Percentiles rank a stretch among this genome's conserved stretches.
These are phyloP conservation scores for Emys orbicularis DNA, from an alignment of 2,797 vertebrate species.

Conservation along the genomic window DNA sequence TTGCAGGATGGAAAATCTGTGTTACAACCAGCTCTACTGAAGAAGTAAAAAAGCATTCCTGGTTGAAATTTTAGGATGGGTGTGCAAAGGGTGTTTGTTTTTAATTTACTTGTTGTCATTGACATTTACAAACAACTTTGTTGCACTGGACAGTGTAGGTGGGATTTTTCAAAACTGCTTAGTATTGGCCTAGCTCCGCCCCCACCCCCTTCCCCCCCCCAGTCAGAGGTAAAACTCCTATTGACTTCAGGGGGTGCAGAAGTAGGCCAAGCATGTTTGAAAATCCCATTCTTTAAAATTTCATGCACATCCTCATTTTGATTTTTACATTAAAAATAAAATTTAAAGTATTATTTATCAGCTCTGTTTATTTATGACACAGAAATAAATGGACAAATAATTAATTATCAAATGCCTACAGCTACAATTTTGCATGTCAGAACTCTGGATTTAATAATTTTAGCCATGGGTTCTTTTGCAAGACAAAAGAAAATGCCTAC, in stretches of 20 bases:
- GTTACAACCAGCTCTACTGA: too few relatives aligned
- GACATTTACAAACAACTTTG: too few relatives aligned
- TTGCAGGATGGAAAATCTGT: too few relatives aligned
- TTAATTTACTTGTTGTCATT: too few relatives aligned
- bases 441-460: neutral
- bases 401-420: neutral
- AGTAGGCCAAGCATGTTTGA: neutral
- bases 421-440: neutral
- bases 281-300: neutral
- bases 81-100: too few relatives aligned
- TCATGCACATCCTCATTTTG: neutral
- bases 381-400: neutral
- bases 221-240: neutral
- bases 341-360: too few relatives aligned
- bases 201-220: accelerated
- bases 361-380: neutral
- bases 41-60: too few relatives aligned
- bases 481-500: neutral
- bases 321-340: neutral
- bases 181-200: too few relatives aligned
- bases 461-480: neutral
- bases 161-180: neutral
- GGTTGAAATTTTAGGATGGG: too few relatives aligned
- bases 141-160: neutral
- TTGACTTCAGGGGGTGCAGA: neutral